Percentiles rank a stretch among this genome's conserved stretches.
Conservation (phyloP, 2,888 invertebrate species). For the Isotomurus palustris region DNA sequence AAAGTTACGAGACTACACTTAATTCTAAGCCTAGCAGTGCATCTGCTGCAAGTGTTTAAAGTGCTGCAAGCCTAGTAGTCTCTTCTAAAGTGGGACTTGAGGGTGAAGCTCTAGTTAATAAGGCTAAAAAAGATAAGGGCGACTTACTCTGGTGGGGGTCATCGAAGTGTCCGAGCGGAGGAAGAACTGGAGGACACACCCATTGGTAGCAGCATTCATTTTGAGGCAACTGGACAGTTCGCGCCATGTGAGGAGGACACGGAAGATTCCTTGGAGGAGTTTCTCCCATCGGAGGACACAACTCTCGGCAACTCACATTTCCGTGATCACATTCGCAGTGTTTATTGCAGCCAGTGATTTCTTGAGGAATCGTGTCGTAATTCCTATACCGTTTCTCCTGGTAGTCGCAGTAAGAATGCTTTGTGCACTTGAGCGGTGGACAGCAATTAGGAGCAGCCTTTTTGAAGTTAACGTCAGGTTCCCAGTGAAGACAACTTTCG, state of each 20-base stretch:
- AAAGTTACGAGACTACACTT: too few species aligned
- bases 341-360: constrained; percentile 67
- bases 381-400: constrained; percentile 66
- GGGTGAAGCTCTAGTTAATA: too few species aligned
- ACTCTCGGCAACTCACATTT: constrained; percentile 74
- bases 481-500: constrained; percentile 80
- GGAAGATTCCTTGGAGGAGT: constrained; percentile 68
- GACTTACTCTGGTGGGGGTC: too few species aligned
- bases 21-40: too few species aligned
- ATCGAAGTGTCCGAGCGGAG: too few species aligned
- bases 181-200: constrained; percentile 52
- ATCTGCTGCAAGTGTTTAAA: too few species aligned
- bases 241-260: constrained; percentile 63
- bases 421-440: constrained; percentile 70
- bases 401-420: constrained; percentile 76
- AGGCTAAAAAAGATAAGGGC: too few species aligned
- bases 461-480: constrained; percentile 67
- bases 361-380: constrained; percentile 75
- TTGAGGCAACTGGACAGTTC: constrained; percentile 63
- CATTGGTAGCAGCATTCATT: constrained; percentile 83
- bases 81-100: too few species aligned
- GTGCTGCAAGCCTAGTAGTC: too few species aligned
- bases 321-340: constrained; percentile 84
- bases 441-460: constrained; percentile 75
- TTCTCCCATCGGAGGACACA: constrained; percentile 71